Evolutionary conservation across 2,888 invertebrate species (phyloP), one percentile per base, ranked within the genome.

Genomic region (Bombylius discolor): DNA sequence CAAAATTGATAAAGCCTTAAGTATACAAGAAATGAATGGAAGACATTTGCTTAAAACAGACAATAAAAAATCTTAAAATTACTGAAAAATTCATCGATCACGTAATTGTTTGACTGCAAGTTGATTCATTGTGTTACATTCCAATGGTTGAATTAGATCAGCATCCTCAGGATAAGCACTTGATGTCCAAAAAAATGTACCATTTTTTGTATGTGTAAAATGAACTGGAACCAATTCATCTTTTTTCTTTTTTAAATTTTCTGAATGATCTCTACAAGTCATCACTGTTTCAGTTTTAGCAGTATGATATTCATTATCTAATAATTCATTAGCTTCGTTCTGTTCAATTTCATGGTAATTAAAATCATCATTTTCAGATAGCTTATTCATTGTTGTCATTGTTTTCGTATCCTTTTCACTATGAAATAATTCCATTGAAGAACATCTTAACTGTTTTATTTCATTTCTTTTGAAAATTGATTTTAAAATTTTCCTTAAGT

Each of bases 141-240:
- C 45, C 45, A 45, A 45, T 45, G 72, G 72, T 62, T 72, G 70
- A 55, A 71, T 61, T 49, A 71, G 62, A 64, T 72, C 72, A 44
- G 52, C 57, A 49, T 67, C 66, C 52, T 63, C 65, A 50, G 74
- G 71, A 65, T 72, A 70, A 54, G 71, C 63, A 54, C 72, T 78
- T 46, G 85, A 83, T 51, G 87, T 87, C 88, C 89, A 89, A 78
- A 87, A 88, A 79, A 89, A 89, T 58, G 88, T 88, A 62, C 89
- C 89, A 60, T 87, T 87, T 64, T 84, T 81, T 46, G 88, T 88
- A 70, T 85, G 79, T 13, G 87, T 87, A 72, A 89, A 89, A 72
- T 87, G 85, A 36, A 89, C 89, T 1, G 88, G 89, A 36, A 74
- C 71, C 64, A 70, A 64, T 11, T 48, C 48, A 11, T 49, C 50